phyloP scores from a whole-genome alignment of 1,140 invertebrate genomes.

The Macrocentrus cingulum region DNA sequence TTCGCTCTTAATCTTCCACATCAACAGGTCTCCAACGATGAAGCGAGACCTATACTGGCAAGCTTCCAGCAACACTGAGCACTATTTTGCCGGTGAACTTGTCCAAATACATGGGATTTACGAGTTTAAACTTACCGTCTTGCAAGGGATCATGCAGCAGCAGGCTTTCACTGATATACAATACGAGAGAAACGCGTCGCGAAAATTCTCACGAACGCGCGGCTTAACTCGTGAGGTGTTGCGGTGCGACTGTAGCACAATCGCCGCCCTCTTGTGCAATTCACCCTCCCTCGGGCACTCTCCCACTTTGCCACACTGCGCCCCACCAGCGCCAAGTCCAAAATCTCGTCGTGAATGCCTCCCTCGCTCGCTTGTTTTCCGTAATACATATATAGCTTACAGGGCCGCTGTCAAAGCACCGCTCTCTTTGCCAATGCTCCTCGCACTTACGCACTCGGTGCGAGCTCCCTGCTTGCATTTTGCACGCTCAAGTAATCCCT shows the following conservation, averaged over 20 bases:
- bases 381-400: too few species aligned
- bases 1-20: conserved; percentile 19
- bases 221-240: conserved; percentile 53
- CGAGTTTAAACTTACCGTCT: too few species aligned
- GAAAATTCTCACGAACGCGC: conserved; percentile 32
- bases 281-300: conserved; percentile 32
- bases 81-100: too few species aligned
- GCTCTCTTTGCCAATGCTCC: too few species aligned
- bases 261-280: conserved; percentile 48
- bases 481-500: neutral
- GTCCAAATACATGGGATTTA: too few species aligned
- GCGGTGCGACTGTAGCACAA: conserved; percentile 58
- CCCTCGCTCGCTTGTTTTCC: neutral
- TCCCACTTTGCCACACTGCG: conserved; percentile 1
- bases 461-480: neutral
- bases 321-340: neutral
- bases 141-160: too few species aligned
- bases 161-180: too few species aligned
- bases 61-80: conserved; percentile 17
- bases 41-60: conserved; percentile 17
- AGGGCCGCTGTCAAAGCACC: too few species aligned
- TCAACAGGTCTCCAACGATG: conserved; percentile 31
- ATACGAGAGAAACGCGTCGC: too few species aligned
- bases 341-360: neutral
- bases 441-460: neutral